A percentile compares a stretch with the other conserved stretches of the same genome.
These are phyloP conservation scores for Monodelphis domestica DNA, from an alignment of 2,797 vertebrate genomes.

Conservation along the genomic window DNA sequence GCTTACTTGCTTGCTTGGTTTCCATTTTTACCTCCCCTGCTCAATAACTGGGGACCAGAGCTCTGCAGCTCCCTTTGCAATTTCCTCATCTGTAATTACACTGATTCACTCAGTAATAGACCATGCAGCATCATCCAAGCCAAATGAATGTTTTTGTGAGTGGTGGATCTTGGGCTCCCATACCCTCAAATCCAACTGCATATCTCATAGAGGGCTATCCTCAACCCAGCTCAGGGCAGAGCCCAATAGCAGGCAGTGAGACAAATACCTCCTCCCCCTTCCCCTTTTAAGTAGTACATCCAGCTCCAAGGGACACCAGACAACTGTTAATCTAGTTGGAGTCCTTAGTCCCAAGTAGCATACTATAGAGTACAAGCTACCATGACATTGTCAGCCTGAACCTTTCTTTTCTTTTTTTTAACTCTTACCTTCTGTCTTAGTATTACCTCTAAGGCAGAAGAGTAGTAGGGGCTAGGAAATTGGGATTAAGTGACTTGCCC, in stretches of 20 bases:
- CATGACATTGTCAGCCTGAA: background rate
- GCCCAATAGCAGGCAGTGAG: background rate
- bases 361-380: background rate
- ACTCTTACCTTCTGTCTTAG: too few relatives aligned
- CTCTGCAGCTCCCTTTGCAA: constrained; percentile 63
- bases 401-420: too few relatives aligned
- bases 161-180: background rate
- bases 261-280: background rate
- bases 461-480: too few relatives aligned
- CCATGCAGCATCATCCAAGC: constrained; percentile 58
- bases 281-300: background rate
- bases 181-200: constrained; percentile 17
- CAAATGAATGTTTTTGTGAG: constrained; percentile 58
- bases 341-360: background rate
- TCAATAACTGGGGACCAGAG: constrained; percentile 71
- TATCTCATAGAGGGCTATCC: background rate
- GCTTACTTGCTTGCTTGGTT: background rate
- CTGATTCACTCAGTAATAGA: constrained; percentile 64
- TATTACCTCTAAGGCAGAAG: too few relatives aligned
- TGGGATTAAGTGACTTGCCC: too few relatives aligned
- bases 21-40: constrained; percentile 42
- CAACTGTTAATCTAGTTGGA: background rate
- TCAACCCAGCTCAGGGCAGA: background rate
- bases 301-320: background rate
- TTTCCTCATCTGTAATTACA: constrained; percentile 80